Percentiles rank a stretch among this genome's conserved stretches.
Evolutionary conservation across 2,113 vertebrate genomes (phyloP).

Genomic region (Vulpes ferrilata): DNA sequence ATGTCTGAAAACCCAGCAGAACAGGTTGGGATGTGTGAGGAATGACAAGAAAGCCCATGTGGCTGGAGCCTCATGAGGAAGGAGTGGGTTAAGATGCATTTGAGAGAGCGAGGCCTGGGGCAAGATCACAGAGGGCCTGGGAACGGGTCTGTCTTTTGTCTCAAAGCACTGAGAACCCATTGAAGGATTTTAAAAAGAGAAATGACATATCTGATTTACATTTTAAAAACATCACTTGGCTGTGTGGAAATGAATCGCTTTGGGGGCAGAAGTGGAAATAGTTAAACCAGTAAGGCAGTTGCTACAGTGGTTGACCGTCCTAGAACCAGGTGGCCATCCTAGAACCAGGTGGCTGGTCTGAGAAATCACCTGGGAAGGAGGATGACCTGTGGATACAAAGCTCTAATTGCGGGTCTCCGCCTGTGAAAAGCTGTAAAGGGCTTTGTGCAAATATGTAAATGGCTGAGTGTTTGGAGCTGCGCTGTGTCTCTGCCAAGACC

Average conservation of each 20-base stretch:
- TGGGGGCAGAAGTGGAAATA: neutral
- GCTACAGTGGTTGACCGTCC: neutral
- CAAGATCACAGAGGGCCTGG: slow-evolving; percentile 5
- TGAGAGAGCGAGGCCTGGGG: neutral
- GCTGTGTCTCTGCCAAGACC: slow-evolving; percentile 67
- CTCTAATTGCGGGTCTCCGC: neutral
- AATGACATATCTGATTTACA: slow-evolving; percentile 66
- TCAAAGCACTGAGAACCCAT: neutral
- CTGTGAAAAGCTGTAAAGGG: slow-evolving; percentile 11
- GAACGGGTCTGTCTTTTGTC: slow-evolving; percentile 59
- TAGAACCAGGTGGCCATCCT: slow-evolving; percentile 20
- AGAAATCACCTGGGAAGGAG: slow-evolving; percentile 32
- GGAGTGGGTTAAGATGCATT: neutral
- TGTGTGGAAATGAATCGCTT: slow-evolving; percentile 28
- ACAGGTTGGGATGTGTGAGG: neutral
- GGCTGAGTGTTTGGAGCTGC: neutral
- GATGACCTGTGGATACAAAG: neutral
- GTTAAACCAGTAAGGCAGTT: neutral
- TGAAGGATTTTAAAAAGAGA: slow-evolving; percentile 57
- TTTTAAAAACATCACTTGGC: slow-evolving; percentile 60
- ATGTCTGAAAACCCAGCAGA: neutral
- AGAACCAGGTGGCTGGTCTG: slow-evolving; percentile 36
- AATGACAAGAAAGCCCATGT: neutral
- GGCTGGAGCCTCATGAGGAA: neutral
- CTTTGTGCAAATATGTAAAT: slow-evolving; percentile 55